Base-by-base conservation (phyloP, 2,888 invertebrate genomes). In the Ectropis crepuscularia region DNA sequence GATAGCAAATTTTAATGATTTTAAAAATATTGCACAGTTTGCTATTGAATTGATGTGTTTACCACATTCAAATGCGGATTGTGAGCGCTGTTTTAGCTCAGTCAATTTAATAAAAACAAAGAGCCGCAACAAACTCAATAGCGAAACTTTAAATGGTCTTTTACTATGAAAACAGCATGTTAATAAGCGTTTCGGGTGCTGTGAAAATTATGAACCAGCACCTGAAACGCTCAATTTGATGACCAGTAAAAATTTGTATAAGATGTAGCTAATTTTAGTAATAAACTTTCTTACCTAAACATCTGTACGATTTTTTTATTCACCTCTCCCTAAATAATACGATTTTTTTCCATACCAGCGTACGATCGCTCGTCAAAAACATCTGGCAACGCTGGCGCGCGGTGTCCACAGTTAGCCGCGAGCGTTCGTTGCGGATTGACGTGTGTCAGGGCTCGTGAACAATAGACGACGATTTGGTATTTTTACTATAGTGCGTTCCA, bases 351-450 rank as follows among this genome's bases (percentile, higher is more conserved):
- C 41, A 41, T 41, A 41, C 41, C 41, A 41, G 41, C 10, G 41
- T 41, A 41, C 41, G 41, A 41, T 41, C 41, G 41, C 7, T 6
- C 41, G 10, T 41, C 7, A 41, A 41, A 41, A 41, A 41, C 41
- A 41, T 41, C 41, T 41, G 41, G 41, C 41, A 41, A 41, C 41
- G 10, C 41, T 41, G 41, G 7, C 76, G 76, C 78, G n/a, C n/a
- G n/a, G n/a, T n/a, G n/a, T n/a, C n/a, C n/a, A n/a, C n/a, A n/a
- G n/a, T n/a, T n/a, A n/a, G n/a, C n/a, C n/a, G n/a, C n/a, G n/a
- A n/a, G n/a, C n/a, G n/a, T n/a, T n/a, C n/a, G n/a, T n/a, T n/a
- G n/a, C n/a, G n/a, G n/a, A n/a, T n/a, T n/a, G n/a, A n/a, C n/a
- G n/a, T n/a, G n/a, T n/a, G n/a, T n/a, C n/a, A n/a, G n/a, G n/a